Conservation (phyloP, 2,888 invertebrate species). For the Philereme transversata region DNA sequence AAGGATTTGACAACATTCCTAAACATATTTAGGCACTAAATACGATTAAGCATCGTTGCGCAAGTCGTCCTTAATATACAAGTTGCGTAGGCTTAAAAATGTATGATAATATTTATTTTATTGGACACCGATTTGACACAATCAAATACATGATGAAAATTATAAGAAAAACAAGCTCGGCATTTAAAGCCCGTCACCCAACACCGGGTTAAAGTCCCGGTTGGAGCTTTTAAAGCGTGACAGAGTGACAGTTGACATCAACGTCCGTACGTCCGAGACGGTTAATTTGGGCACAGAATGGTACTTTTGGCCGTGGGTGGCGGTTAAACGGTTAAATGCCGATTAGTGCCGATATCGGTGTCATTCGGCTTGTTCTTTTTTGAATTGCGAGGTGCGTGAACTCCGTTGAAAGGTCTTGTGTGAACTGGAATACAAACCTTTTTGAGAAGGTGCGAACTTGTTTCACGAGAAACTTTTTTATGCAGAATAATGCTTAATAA, state of each 20-base stretch:
- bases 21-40: no score
- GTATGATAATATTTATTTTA: not conserved
- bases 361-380: slow-evolving; percentile 27
- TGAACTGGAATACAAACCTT: no score
- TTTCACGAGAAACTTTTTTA: not conserved
- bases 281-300: slow-evolving; percentile 64
- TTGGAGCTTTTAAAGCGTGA: slow-evolving; percentile 67
- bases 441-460: no score
- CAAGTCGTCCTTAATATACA: no score
- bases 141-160: slow-evolving; percentile 30
- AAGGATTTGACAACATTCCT: no score
- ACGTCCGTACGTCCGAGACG: slow-evolving; percentile 74
- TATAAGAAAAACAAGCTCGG: slow-evolving; percentile 29
- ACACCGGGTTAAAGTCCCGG: slow-evolving; percentile 73
- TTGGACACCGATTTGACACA: slow-evolving; percentile 23
- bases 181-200: slow-evolving; percentile 60
- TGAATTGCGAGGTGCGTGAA: slow-evolving; percentile 28
- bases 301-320: slow-evolving; percentile 20
- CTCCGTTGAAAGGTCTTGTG: not conserved
- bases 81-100: not conserved
- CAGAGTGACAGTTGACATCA: slow-evolving; percentile 76
- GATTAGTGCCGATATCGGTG: slow-evolving; percentile 28
- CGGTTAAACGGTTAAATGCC: slow-evolving; percentile 31
- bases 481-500: no score
- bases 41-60: no score